Percentiles rank a stretch among this genome's conserved stretches.
Evolutionary conservation across 2,797 vertebrate genomes (phyloP).

Genomic region (Babyrousa celebensis): DNA sequence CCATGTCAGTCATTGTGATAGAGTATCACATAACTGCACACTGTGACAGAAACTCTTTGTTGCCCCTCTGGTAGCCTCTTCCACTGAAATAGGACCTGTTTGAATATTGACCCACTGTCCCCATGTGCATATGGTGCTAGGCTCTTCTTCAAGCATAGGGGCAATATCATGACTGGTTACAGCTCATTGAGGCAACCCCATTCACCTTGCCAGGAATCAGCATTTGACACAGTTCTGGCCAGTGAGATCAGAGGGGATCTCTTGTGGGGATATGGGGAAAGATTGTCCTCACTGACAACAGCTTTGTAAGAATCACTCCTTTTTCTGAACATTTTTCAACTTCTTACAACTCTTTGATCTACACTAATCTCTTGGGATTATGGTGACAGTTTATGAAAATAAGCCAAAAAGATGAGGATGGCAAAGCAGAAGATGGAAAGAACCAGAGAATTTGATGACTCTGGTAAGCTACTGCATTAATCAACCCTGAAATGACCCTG

Average conservation of each 20-base stretch:
- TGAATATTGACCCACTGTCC: neutral
- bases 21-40: neutral
- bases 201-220: neutral
- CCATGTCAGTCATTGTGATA: neutral
- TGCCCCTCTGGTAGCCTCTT: neutral
- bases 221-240: neutral
- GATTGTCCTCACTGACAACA: neutral
- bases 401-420: neutral
- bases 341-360: neutral
- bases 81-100: neutral
- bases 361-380: neutral
- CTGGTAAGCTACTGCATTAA: neutral
- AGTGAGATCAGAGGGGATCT: neutral
- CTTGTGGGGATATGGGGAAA: neutral
- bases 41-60: neutral
- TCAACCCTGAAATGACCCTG: conserved; percentile 1
- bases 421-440: neutral
- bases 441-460: neutral
- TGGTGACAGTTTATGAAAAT: neutral
- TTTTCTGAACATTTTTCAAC: conserved; percentile 26
- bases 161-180: neutral
- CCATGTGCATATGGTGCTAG: neutral
- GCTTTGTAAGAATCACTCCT: neutral
- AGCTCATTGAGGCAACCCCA: neutral
- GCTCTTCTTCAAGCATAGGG: neutral